phyloP scores from a whole-genome alignment of 2,797 vertebrate species.

The Serranus cabrilla region DNA sequence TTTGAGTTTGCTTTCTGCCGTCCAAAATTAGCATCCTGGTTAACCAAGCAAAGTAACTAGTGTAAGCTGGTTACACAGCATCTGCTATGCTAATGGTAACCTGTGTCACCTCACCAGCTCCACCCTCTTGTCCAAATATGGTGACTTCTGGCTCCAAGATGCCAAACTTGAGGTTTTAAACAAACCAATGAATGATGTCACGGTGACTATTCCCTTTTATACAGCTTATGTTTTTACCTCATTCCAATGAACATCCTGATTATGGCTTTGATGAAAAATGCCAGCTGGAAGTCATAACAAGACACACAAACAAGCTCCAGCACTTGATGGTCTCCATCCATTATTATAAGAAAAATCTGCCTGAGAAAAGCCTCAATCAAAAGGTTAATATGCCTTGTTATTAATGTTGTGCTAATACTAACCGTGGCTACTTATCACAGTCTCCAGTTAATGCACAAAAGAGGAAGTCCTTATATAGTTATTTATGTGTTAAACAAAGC shows the following conservation, averaged over 20 bases:
- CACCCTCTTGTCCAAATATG: no score
- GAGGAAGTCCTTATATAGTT: conserved; percentile 52
- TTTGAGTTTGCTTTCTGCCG: no score
- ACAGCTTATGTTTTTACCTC: no score
- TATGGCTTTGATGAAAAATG: conserved; percentile 22
- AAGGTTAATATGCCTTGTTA: conserved; percentile 1
- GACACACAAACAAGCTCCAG: conserved; percentile 28
- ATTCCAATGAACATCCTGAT: conserved; percentile 25
- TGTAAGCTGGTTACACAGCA: no score
- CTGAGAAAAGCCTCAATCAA: neutral
- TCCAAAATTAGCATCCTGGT: no score
- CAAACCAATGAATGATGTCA: no score
- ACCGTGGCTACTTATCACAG: neutral
- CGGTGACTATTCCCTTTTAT: no score
- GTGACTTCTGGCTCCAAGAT: no score
- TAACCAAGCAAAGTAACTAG: no score
- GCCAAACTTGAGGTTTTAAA: no score
- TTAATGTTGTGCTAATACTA: neutral
- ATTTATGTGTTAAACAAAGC: conserved; percentile 42
- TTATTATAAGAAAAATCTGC: neutral
- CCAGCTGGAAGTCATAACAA: conserved; percentile 27
- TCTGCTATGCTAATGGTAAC: no score
- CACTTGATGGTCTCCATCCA: conserved; percentile 9
- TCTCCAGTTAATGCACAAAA: conserved; percentile 24
- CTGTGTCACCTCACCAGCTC: no score